Evolutionary conservation across 2,113 vertebrate genomes (phyloP).

Genomic region (Blennius ocellaris): DNA sequence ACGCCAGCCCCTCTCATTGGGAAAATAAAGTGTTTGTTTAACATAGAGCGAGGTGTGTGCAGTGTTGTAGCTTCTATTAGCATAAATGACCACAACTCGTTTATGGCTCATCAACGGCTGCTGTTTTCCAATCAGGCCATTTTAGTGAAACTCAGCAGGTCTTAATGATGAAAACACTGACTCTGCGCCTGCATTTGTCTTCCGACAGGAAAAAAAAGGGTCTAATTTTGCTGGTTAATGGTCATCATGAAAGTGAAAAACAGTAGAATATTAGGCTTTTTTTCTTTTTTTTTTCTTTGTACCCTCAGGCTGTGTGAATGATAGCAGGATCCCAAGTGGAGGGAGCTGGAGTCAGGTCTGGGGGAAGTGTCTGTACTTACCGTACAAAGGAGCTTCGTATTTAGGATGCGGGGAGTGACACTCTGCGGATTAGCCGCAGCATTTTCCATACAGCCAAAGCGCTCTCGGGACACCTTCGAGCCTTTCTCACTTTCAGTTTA

Average conservation of each 20-base stretch:
- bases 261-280: conserved; percentile 20
- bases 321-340: too few species aligned
- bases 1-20: conserved; percentile 52
- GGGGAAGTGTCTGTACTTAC: conserved; percentile 44
- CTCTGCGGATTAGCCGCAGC: conserved; percentile 68
- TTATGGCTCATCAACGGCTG: conserved; percentile 63
- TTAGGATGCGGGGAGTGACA: conserved; percentile 69
- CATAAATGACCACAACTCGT: conserved; percentile 69
- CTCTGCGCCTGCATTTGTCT: conserved; percentile 30
- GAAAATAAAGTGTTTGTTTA: conserved; percentile 75
- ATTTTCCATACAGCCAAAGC: conserved; percentile 52
- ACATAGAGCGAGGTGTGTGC: conserved; percentile 44
- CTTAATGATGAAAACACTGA: conserved; percentile 40
- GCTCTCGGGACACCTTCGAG: conserved; percentile 72
- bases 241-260: conserved; percentile 42
- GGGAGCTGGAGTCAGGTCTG: too few species aligned
- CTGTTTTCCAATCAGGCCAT: conserved; percentile 57
- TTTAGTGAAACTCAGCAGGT: conserved; percentile 35
- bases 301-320: background rate
- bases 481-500: conserved; percentile 66
- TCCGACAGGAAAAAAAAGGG: conserved; percentile 22
- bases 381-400: conserved; percentile 47
- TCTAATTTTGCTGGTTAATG: conserved; percentile 54
- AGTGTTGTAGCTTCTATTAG: conserved; percentile 52
- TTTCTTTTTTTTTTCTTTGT: conserved; percentile 19